Base-by-base conservation (phyloP, 2,888 invertebrate species). In the Oligia strigilis region DNA sequence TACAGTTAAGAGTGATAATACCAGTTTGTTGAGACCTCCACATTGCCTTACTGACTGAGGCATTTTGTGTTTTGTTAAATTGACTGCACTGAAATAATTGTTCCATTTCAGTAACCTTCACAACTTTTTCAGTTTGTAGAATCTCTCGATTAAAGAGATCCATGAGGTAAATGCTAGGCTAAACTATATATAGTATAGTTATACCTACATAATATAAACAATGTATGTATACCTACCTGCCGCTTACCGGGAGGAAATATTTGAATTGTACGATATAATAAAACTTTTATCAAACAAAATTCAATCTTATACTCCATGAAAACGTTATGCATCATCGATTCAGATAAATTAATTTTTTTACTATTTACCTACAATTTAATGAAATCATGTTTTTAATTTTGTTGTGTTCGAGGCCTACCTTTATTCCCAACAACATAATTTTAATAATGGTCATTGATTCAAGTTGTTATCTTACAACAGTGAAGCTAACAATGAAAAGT, bases 1-100 rank as follows among this genome's bases (percentile, higher is more conserved):
- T 71, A 73, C 52, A 75, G 65, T 83, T 62, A 78, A 40, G 36
- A 79, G 69, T 72, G 75, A 83, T 72, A 65, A 70, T 72, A 66
- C 67, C 58, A 49, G 71, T 83, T 86, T 11, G 71, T 77, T 52
- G 52, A 72, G 66, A 75, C 43, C 64, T 74, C 40, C 40, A 84
- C 58, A 13, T 36, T 36, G 29, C 29, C 19, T 19, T 17, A 79
- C 70, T n/a, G 40, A 49, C 23, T 67, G 29, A 84, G n/a, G 13
- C n/a, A 23, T 6, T 66, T 71, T 19, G 17, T 65, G 36, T 66
- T 60, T 66, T 46, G 0, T 60, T 46, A 17, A 8, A 23, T 84
- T 65, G 60, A 62, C 11, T 19, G n/a, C 52, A 43, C 46, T 29
- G 4, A 40, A 29, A 71, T 17, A 49, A 64, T 49, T 65, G 4